Evolutionary conservation across 2,113 vertebrate genomes (phyloP), one percentile per base, ranked within the genome.

Genomic region (Andinoacara biseriatus): DNA sequence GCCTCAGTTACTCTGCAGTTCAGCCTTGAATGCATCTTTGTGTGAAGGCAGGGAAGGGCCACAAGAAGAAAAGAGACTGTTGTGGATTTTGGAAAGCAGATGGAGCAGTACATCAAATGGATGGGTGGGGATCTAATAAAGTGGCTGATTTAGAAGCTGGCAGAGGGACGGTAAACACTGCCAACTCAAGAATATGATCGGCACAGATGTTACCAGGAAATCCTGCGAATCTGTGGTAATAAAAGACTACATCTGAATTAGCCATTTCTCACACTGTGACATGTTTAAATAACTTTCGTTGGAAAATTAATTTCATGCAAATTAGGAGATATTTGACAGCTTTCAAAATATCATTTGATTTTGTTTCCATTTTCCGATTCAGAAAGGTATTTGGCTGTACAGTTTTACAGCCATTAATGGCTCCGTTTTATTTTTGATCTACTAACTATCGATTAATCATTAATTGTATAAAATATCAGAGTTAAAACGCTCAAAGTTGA

Each of bases 21-120:
- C 67, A 80, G 86, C 82, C 65, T 61, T 94, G 85, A 95, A 95
- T 89, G 89, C 84, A 61, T 90, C 89, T 92, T 93, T 95, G 92
- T 95, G 82, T n/a, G 35, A 72, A 26, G 8, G 84, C 69, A 74
- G 29, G 67, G 81, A 38, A 74, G 67, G 56, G 49, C 76, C 80
- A 58, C 29, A 18, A 54, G 91, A 89, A 92, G 26, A 93, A 6
- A 88, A 84, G 59, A 89, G 57, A 85, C 76, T 90, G 84, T 93
- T 92, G 87, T 92, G 88, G 74, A 85, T 85, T 83, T 69, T 52
- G 72, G 79, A 62, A 89, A 88, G 84, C 84, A 92, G 91, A 92
- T 88, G 89, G 88, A 81, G 18, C 78, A 87, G 82, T 84, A 52
- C 49, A 88, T 92, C 82, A 91, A 86, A 88, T 77, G 85, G 60